A percentile compares a stretch with the other conserved stretches of the same genome.
phyloP scores from a whole-genome alignment of 1,140 invertebrate species.

The Dendroctonus valens region DNA sequence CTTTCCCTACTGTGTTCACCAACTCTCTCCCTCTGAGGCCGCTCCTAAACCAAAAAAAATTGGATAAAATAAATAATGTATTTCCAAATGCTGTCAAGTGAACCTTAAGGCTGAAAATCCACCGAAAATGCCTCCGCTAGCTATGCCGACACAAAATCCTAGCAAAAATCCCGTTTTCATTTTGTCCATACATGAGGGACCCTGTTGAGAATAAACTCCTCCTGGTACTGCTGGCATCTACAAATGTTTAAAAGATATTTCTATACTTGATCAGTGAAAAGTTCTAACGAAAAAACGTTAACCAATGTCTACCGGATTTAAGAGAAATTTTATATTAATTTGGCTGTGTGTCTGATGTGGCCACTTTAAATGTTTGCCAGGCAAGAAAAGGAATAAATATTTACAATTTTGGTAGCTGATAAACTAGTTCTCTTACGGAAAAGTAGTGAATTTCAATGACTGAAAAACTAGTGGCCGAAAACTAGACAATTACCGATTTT shows the following conservation, averaged over 20 bases:
- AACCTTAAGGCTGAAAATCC: constrained; percentile 90
- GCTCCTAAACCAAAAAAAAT: constrained; percentile 61
- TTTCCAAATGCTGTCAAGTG: neutral
- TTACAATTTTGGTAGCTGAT: neutral
- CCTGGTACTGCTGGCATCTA: constrained; percentile 76
- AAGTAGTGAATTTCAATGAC: too few relatives aligned
- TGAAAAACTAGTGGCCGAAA: too few relatives aligned
- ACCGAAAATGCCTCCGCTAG: constrained; percentile 91
- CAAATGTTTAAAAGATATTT: constrained; percentile 5
- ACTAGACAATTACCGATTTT: too few relatives aligned
- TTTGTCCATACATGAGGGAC: constrained; percentile 86
- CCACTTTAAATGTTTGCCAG: too few relatives aligned
- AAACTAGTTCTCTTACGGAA: neutral
- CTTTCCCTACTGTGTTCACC: constrained; percentile 90
- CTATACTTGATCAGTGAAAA: neutral
- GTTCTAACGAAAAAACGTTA: too few relatives aligned
- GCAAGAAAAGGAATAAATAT: too few relatives aligned
- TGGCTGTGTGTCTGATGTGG: neutral
- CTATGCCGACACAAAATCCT: constrained; percentile 94
- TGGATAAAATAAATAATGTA: neutral
- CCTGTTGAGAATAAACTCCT: constrained; percentile 65
- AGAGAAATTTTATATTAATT: neutral
- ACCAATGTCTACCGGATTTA: neutral
- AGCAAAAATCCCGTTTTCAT: constrained; percentile 95
- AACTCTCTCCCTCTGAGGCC: constrained; percentile 88